Evolutionary conservation across 2,888 invertebrate genomes (phyloP).

Genomic region (Acleris holmiana): DNA sequence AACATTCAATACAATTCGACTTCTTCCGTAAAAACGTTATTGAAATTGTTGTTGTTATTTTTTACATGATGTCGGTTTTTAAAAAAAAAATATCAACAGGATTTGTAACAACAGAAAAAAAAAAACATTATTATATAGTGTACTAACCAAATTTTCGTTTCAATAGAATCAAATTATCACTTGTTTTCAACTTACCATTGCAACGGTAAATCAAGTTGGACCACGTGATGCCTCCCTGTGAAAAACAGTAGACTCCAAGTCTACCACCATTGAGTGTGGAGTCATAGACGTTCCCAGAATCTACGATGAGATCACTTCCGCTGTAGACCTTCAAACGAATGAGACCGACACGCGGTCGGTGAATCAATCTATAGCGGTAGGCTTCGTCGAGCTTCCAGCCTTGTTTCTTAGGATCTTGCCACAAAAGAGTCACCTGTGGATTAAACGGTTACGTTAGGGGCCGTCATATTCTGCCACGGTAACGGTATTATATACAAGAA

Average conservation of each 20-base stretch:
- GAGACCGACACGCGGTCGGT: constrained; percentile 8
- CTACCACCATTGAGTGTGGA: constrained; percentile 1
- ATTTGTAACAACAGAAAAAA: too few species aligned
- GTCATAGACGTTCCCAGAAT: constrained; percentile 15
- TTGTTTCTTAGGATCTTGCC: constrained; percentile 10
- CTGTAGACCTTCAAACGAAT: constrained; percentile 8
- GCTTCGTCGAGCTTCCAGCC: constrained; percentile 4
- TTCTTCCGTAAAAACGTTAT: too few species aligned
- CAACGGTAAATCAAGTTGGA: not conserved
- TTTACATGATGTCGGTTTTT: too few species aligned
- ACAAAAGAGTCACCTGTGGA: constrained; percentile 12
- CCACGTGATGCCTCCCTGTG: constrained; percentile 8
- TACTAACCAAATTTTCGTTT: too few species aligned
- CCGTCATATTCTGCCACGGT: too few species aligned
- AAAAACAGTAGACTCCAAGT: constrained; percentile 6
- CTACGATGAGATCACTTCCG: not conserved
- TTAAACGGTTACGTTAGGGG: too few species aligned
- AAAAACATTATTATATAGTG: too few species aligned
- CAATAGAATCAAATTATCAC: too few species aligned
- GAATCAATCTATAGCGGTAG: not conserved
- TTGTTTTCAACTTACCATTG: constrained; percentile 1
- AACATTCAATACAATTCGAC: too few species aligned
- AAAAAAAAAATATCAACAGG: too few species aligned
- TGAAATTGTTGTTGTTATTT: too few species aligned
- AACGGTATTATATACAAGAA: too few species aligned